Evolutionary conservation across 2,888 invertebrate species (phyloP).

Genomic region (Frankliniella intonsa): DNA sequence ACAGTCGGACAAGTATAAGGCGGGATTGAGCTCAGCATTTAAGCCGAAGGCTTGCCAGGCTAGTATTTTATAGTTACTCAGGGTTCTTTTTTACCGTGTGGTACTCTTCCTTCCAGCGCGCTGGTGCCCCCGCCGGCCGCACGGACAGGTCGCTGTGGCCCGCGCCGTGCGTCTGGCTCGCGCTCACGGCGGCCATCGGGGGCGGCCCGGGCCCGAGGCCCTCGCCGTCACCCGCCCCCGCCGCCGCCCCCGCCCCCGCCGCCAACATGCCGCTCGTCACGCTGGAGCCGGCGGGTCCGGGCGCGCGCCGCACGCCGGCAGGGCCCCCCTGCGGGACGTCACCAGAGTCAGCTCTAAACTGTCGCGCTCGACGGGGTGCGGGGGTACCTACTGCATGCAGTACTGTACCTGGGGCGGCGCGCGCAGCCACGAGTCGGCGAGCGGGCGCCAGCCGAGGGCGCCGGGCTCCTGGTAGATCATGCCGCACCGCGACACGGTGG

Average conservation of each 20-base stretch:
- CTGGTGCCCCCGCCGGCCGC: background rate
- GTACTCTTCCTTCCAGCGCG: constrained; percentile 55
- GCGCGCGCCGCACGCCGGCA: background rate
- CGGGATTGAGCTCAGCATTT: no score
- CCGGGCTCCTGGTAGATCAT: constrained; percentile 87
- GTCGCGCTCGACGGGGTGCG: no score
- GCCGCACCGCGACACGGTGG: constrained; percentile 82
- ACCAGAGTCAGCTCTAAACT: no score
- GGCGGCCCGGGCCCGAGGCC: background rate
- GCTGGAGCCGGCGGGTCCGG: constrained; percentile 34
- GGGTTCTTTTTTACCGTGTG: constrained; percentile 39
- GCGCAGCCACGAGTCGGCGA: constrained; percentile 76
- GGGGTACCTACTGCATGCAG: no score
- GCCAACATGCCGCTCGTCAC: constrained; percentile 29
- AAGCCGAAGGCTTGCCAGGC: no score
- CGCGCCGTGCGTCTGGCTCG: background rate
- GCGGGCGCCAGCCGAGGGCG: constrained; percentile 76
- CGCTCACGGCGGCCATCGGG: background rate
- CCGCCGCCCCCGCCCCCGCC: background rate
- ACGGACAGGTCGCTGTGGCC: background rate
- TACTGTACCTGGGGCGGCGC: no score
- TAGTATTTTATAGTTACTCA: no score
- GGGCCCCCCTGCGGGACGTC: constrained; percentile 32
- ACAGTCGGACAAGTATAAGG: no score
- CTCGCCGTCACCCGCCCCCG: background rate